Percentiles rank a stretch among this genome's conserved stretches.
Conservation (phyloP, 2,888 invertebrate genomes). For the Drosophila paranaensis region DNA sequence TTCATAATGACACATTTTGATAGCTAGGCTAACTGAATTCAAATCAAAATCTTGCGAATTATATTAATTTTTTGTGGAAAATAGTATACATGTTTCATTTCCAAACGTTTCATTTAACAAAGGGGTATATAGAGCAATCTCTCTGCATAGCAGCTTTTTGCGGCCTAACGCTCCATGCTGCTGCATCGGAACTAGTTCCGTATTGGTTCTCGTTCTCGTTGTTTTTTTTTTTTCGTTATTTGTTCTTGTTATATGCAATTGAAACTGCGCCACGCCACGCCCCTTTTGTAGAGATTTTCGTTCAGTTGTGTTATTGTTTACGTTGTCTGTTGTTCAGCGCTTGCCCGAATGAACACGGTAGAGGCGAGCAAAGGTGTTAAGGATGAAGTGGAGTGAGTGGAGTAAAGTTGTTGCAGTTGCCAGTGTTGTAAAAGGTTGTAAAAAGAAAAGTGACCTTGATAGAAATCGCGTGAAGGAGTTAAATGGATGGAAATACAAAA, state of each 20-base stretch:
- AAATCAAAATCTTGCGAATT: neutral
- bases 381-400: neutral
- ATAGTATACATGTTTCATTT: neutral
- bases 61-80: neutral
- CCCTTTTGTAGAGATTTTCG: constrained; percentile 19
- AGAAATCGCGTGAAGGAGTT: neutral
- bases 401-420: neutral
- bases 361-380: neutral
- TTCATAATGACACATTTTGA: neutral
- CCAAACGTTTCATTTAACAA: constrained; percentile 1
- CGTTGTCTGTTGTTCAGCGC: constrained; percentile 53
- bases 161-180: constrained; percentile 20
- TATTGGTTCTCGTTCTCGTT: constrained; percentile 17
- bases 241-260: neutral
- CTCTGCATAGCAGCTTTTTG: constrained; percentile 7
- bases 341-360: constrained; percentile 12
- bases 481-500: neutral
- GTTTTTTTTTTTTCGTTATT: constrained; percentile 5
- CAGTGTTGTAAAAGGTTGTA: constrained; percentile 1
- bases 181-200: constrained; percentile 26
- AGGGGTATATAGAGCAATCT: constrained; percentile 7
- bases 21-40: neutral
- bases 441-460: neutral
- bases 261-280: neutral
- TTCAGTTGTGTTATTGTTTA: constrained; percentile 40